phyloP scores from a whole-genome alignment of 2,113 vertebrate species.

The Thamnophis sirtalis region DNA sequence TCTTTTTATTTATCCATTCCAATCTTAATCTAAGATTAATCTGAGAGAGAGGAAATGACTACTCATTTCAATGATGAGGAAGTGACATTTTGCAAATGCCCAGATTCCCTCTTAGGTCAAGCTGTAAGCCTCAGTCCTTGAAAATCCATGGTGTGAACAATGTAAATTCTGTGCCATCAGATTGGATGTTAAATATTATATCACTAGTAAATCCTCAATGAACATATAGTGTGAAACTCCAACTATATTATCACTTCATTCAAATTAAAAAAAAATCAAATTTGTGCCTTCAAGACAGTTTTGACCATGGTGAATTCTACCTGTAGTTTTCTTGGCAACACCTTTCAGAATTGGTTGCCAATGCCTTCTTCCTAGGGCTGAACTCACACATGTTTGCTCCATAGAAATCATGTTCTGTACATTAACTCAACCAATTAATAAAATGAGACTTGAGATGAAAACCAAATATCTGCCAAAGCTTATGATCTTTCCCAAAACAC shows the following conservation, averaged over 20 bases:
- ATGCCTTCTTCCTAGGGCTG: background rate
- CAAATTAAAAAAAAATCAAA: background rate
- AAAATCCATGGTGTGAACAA: background rate
- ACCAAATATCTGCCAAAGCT: background rate
- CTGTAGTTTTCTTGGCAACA: background rate
- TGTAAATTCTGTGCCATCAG: background rate
- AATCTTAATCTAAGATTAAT: background rate
- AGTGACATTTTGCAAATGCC: background rate
- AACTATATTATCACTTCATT: background rate
- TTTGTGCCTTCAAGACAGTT: background rate
- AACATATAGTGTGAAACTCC: background rate
- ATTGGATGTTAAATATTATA: background rate
- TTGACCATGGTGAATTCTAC: background rate
- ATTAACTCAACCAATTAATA: background rate
- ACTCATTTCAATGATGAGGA: background rate
- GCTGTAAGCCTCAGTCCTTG: background rate
- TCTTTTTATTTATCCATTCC: background rate
- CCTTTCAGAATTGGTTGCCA: background rate
- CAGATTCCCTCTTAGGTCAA: background rate
- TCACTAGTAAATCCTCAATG: background rate
- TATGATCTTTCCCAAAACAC: background rate
- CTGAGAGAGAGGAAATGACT: background rate
- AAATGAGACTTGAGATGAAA: background rate
- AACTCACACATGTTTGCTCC: background rate
- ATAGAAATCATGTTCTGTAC: background rate